Evolutionary conservation across 1,140 invertebrate species (phyloP).

Genomic region (Caenorhabditis brenneri): DNA sequence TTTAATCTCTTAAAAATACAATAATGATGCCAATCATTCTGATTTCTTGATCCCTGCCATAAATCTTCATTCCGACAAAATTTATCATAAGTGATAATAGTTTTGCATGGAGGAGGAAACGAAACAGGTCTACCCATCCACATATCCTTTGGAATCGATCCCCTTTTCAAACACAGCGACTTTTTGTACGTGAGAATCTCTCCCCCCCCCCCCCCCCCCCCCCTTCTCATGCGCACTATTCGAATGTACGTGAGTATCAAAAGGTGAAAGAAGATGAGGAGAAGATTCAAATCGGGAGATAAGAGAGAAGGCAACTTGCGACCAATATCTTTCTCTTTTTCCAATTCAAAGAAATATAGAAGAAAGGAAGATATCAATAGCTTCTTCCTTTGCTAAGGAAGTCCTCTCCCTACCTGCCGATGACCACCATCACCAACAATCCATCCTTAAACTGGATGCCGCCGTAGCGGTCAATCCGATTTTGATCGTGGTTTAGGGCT

Average conservation of each 20-base stretch:
- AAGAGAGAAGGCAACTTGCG: not conserved
- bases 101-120: not conserved
- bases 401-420: not conserved
- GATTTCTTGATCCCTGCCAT: too few relatives aligned
- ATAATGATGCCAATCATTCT: too few relatives aligned
- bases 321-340: not conserved
- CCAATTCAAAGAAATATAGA: too few relatives aligned
- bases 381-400: not conserved
- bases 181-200: conserved; percentile 21
- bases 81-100: too few relatives aligned
- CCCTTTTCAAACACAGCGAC: not conserved
- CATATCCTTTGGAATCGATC: not conserved
- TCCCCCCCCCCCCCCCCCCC: too few relatives aligned
- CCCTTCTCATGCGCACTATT: not conserved
- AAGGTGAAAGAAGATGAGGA: conserved; percentile 27
- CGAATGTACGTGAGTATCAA: conserved; percentile 31
- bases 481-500: too few relatives aligned
- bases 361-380: too few relatives aligned
- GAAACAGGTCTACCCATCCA: not conserved
- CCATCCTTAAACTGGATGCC: not conserved
- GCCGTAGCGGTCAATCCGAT: too few relatives aligned
- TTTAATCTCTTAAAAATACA: too few relatives aligned
- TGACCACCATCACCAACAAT: not conserved
- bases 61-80: too few relatives aligned
- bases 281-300: not conserved